Percentiles rank a stretch among this genome's conserved stretches.
phyloP scores from a whole-genome alignment of 2,888 invertebrate species.

The Pterobdella sp. region DNA sequence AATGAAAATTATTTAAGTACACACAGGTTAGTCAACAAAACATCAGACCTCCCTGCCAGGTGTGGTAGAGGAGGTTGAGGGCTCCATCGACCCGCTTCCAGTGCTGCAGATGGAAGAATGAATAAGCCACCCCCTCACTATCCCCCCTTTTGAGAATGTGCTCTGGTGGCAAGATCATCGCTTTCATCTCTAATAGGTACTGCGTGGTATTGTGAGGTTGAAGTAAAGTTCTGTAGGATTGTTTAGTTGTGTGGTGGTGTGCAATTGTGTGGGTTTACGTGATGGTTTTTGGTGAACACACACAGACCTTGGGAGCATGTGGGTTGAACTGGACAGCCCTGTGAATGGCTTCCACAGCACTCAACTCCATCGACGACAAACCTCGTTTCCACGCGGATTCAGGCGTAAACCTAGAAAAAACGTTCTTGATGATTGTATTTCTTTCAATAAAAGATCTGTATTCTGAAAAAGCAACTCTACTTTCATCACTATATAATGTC shows the following conservation, averaged over 20 bases:
- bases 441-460: not conserved
- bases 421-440: not conserved
- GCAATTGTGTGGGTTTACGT: not conserved
- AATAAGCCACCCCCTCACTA: slow-evolving; percentile 90
- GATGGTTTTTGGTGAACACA: not conserved
- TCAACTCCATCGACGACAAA: slow-evolving; percentile 75
- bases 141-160: slow-evolving; percentile 91
- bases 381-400: slow-evolving; percentile 76
- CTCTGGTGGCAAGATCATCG: slow-evolving; percentile 88
- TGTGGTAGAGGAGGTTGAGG: slow-evolving; percentile 75
- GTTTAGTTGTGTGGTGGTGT: too few relatives aligned
- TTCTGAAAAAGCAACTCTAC: not conserved
- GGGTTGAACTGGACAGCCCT: slow-evolving; percentile 95
- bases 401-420: slow-evolving; percentile 62
- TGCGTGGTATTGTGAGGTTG: slow-evolving; percentile 43
- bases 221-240: too few relatives aligned
- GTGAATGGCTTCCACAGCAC: slow-evolving; percentile 86
- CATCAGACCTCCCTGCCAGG: slow-evolving; percentile 74
- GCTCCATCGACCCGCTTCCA: slow-evolving; percentile 96
- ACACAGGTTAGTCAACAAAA: not conserved
- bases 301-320: slow-evolving; percentile 83
- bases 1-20: not conserved
- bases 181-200: slow-evolving; percentile 88
- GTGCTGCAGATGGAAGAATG: slow-evolving; percentile 88
- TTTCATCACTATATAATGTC: too few relatives aligned